phyloP scores from a whole-genome alignment of 1,140 invertebrate species.

The Diabrotica virgifera region DNA sequence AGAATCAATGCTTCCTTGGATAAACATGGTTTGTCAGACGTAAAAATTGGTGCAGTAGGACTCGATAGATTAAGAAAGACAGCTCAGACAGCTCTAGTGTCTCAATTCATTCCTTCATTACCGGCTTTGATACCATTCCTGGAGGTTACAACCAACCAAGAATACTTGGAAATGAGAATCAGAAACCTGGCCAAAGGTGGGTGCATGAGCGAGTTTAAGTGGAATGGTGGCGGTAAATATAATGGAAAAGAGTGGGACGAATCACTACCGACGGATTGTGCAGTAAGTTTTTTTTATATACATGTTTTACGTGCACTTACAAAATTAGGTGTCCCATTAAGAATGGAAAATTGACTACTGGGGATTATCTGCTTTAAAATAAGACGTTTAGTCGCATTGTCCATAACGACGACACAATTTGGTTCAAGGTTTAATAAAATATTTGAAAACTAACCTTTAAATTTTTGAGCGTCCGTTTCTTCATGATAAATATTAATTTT shows the following conservation, averaged over 20 bases:
- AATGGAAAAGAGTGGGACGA: slow-evolving; percentile 76
- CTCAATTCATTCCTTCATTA: slow-evolving; percentile 64
- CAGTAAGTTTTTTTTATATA: slow-evolving; percentile 54
- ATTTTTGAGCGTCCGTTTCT: no score
- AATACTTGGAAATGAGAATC: slow-evolving; percentile 76
- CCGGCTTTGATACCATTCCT: slow-evolving; percentile 72
- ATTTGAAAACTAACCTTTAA: no score
- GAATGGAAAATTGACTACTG: no score
- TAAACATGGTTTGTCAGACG: slow-evolving; percentile 66
- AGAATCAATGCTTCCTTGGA: slow-evolving; percentile 63
- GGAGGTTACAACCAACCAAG: slow-evolving; percentile 75
- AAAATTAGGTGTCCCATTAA: no score
- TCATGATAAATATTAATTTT: no score
- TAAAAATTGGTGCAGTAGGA: slow-evolving; percentile 67
- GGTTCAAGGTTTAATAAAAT: no score
- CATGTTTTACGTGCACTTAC: no score
- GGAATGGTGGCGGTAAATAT: slow-evolving; percentile 71
- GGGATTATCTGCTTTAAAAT: no score
- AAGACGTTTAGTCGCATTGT: no score
- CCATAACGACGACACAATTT: no score
- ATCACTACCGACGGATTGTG: slow-evolving; percentile 75
- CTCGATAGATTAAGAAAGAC: slow-evolving; percentile 69
- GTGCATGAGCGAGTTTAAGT: slow-evolving; percentile 77
- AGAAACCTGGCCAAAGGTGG: slow-evolving; percentile 72
- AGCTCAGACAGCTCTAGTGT: slow-evolving; percentile 54